Evolutionary conservation across 2,113 vertebrate species (phyloP).

Genomic region (Brachyistius frenatus): DNA sequence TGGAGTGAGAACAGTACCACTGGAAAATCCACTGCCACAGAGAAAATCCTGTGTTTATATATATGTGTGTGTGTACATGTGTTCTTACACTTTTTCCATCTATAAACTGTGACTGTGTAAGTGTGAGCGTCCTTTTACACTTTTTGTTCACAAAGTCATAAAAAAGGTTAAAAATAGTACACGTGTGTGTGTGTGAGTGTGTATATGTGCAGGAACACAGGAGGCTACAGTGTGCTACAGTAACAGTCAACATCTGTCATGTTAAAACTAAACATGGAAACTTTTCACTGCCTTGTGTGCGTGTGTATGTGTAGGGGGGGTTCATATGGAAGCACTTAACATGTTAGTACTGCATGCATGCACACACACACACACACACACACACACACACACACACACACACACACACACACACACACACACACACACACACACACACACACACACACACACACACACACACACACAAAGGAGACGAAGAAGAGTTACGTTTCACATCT

Average conservation of each 20-base stretch:
- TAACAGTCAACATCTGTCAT: slow-evolving; percentile 77
- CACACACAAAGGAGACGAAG: slow-evolving; percentile 4
- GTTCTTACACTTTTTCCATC: slow-evolving; percentile 58
- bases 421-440: too few species aligned
- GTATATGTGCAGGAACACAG: slow-evolving; percentile 44
- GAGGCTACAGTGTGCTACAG: slow-evolving; percentile 45
- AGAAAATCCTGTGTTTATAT: slow-evolving; percentile 27
- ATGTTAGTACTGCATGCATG: slow-evolving; percentile 16
- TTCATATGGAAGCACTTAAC: slow-evolving; percentile 63
- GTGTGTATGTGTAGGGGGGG: slow-evolving; percentile 11
- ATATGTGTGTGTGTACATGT: slow-evolving; percentile 11
- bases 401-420: neutral
- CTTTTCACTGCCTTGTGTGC: slow-evolving; percentile 56
- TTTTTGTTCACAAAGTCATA: slow-evolving; percentile 55
- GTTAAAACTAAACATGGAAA: slow-evolving; percentile 80
- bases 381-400: too few species aligned
- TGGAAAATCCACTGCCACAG: slow-evolving; percentile 39
- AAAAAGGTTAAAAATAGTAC: slow-evolving; percentile 60
- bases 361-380: too few species aligned
- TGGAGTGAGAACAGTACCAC: slow-evolving; percentile 16
- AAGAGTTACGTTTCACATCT: slow-evolving; percentile 32
- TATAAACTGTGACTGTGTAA: slow-evolving; percentile 47
- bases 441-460: too few species aligned
- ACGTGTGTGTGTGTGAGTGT: slow-evolving; percentile 42
- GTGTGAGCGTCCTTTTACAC: slow-evolving; percentile 41